phyloP scores from a whole-genome alignment of 2,888 invertebrate genomes.

The Epicampocera succincta region DNA sequence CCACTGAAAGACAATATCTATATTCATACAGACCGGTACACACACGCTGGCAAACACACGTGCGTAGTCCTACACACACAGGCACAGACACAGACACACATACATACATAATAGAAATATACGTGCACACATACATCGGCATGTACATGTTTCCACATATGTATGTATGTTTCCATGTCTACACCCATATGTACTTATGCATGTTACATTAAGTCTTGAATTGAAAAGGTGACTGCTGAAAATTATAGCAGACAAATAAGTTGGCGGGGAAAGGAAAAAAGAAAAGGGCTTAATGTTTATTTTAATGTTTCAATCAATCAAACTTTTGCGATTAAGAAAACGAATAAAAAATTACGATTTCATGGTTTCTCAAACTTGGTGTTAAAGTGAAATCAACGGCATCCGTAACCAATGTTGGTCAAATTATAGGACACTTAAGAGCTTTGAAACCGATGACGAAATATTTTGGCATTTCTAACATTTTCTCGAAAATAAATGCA shows the following conservation, averaged over 20 bases:
- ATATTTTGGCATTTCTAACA: not conserved
- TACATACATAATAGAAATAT: too few relatives aligned
- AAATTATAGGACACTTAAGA: constrained; percentile 30
- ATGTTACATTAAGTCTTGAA: constrained; percentile 15
- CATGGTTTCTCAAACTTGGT: not conserved
- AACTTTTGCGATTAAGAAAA: not conserved
- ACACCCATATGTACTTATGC: too few relatives aligned
- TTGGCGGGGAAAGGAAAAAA: not conserved
- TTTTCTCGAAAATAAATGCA: too few relatives aligned
- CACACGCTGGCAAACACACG: too few relatives aligned
- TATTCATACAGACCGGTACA: too few relatives aligned
- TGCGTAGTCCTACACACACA: too few relatives aligned
- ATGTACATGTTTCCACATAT: too few relatives aligned
- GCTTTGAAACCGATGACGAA: constrained; percentile 11
- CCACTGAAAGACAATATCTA: too few relatives aligned
- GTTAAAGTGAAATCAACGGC: constrained; percentile 5
- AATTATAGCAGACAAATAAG: constrained; percentile 19
- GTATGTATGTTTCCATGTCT: too few relatives aligned
- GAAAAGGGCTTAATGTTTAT: not conserved
- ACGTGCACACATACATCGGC: too few relatives aligned
- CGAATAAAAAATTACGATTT: not conserved
- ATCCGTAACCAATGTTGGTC: not conserved
- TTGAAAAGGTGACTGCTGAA: constrained; percentile 57
- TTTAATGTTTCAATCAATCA: constrained; percentile 35
- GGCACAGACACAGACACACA: too few relatives aligned